Conservation (phyloP, 2,113 vertebrate genomes). For the Notarius quadriscutis region DNA sequence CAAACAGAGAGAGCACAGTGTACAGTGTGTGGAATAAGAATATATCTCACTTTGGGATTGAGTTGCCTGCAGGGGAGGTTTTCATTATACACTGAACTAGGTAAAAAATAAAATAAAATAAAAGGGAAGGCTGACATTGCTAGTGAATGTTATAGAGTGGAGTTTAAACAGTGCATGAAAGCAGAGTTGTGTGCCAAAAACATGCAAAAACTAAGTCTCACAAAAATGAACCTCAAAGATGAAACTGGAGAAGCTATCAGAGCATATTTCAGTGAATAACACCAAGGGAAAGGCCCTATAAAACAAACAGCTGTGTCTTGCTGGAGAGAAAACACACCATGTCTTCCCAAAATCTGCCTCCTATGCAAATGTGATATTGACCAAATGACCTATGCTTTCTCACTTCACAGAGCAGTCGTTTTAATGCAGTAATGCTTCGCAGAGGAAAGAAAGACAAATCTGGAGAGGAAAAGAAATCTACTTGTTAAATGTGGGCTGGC, state of each 20-base stretch:
- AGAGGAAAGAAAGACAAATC: constrained; percentile 4
- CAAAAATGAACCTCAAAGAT: constrained; percentile 57
- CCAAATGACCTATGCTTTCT: constrained; percentile 42
- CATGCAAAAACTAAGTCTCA: constrained; percentile 51
- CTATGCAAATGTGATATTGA: constrained; percentile 67
- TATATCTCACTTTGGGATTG: constrained; percentile 37
- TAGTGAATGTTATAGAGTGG: constrained; percentile 29
- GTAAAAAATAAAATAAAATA: constrained; percentile 32
- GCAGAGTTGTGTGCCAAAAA: constrained; percentile 29
- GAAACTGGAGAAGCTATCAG: constrained; percentile 64
- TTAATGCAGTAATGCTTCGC: neutral
- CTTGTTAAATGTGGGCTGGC: constrained; percentile 30
- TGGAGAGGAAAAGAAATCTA: constrained; percentile 32
- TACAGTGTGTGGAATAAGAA: constrained; percentile 32
- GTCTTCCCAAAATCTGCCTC: constrained; percentile 64
- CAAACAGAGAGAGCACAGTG: constrained; percentile 45
- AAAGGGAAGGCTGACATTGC: constrained; percentile 42
- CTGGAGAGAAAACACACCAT: constrained; percentile 58
- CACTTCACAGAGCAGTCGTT: constrained; percentile 7
- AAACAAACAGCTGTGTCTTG: constrained; percentile 68
- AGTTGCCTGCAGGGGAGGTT: constrained; percentile 57
- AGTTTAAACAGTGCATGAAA: constrained; percentile 39
- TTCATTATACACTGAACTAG: constrained; percentile 60
- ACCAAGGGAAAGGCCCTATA: constrained; percentile 60
- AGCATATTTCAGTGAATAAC: constrained; percentile 68